Evolutionary conservation across 1,140 invertebrate species (phyloP).

Genomic region (Pseudomyrmex dendroicus): DNA sequence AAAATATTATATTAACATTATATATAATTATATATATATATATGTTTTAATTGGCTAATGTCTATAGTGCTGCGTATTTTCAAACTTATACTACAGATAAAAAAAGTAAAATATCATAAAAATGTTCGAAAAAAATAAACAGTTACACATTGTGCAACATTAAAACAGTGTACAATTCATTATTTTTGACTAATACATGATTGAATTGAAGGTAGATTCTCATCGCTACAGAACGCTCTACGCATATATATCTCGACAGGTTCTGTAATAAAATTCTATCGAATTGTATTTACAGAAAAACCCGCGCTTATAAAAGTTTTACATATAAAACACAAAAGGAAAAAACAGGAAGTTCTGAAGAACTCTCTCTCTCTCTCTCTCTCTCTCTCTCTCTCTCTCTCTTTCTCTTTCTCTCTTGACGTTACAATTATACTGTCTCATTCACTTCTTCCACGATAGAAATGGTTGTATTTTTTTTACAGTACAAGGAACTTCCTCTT

Average conservation of each 20-base stretch:
- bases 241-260: conserved; percentile 27
- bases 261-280: conserved; percentile 50
- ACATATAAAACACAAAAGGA: conserved; percentile 41
- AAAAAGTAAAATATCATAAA: conserved; percentile 76
- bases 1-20: conserved; percentile 58
- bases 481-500: conserved; percentile 21
- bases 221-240: conserved; percentile 32
- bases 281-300: conserved; percentile 65
- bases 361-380: too few species aligned
- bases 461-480: conserved; percentile 21
- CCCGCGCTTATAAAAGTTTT: conserved; percentile 42
- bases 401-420: conserved; percentile 19
- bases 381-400: not conserved
- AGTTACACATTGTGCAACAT: conserved; percentile 47
- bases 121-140: conserved; percentile 73
- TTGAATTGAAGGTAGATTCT: conserved; percentile 39
- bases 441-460: not conserved
- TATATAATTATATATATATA: conserved; percentile 68
- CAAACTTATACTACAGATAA: conserved; percentile 75
- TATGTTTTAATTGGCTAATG: conserved; percentile 73
- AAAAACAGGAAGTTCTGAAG: conserved; percentile 52
- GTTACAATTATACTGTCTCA: conserved; percentile 39
- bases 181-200: conserved; percentile 50
- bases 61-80: conserved; percentile 74
- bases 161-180: conserved; percentile 54